Conservation (phyloP, 2,888 invertebrate genomes). For the Nezara viridula region DNA sequence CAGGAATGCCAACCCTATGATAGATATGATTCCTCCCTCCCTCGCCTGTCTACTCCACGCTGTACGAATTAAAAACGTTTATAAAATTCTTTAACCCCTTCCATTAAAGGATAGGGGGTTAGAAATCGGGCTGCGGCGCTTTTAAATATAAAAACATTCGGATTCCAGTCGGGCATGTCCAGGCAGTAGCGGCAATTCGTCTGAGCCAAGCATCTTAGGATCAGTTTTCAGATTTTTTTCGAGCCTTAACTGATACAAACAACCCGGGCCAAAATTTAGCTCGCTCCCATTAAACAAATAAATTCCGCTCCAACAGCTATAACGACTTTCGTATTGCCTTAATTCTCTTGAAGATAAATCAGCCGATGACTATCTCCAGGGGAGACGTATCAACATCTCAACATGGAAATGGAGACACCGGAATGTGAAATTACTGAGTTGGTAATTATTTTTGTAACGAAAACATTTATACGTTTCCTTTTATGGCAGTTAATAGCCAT, state of each 20-base stretch:
- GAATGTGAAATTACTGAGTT: not conserved
- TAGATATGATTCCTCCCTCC: not conserved
- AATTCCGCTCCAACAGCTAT: not conserved
- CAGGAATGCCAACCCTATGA: slow-evolving; percentile 41
- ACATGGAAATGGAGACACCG: not conserved
- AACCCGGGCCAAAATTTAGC: not conserved
- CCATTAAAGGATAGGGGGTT: slow-evolving; percentile 31
- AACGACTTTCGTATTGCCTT: slow-evolving; percentile 20
- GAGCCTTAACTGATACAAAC: slow-evolving; percentile 21
- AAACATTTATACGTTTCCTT: not conserved
- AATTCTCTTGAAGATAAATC: not conserved
- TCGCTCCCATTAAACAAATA: not conserved
- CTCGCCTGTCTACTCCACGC: not conserved
- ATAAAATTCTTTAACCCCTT: slow-evolving; percentile 14
- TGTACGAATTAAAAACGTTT: slow-evolving; percentile 35
- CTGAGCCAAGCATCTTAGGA: not conserved
- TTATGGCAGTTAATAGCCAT: no score
- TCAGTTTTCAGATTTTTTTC: slow-evolving; percentile 25
- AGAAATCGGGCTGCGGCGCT: slow-evolving; percentile 37
- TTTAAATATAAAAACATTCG: slow-evolving; percentile 45
- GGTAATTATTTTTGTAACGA: not conserved
- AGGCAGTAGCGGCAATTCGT: not conserved
- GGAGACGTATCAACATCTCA: not conserved
- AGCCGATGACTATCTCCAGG: not conserved
- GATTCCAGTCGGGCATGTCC: not conserved